A percentile compares a stretch with the other conserved stretches of the same genome.
Evolutionary conservation across 2,797 vertebrate species (phyloP).

Genomic region (Erethizon dorsatum): DNA sequence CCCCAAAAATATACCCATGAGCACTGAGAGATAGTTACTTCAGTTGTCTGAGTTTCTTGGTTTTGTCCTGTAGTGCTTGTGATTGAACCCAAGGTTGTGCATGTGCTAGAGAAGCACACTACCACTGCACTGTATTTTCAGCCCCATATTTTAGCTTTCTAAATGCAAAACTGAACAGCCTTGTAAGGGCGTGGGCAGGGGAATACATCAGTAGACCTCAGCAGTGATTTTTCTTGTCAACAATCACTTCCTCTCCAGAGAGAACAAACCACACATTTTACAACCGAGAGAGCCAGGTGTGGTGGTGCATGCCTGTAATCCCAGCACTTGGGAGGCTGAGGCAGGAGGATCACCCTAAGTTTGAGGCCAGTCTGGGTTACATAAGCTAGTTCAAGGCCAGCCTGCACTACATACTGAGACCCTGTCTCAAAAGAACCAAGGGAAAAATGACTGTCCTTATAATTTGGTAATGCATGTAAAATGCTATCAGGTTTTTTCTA

Average conservation of each 20-base stretch:
- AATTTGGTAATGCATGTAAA: conserved; percentile 39
- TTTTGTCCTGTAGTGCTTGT: not conserved
- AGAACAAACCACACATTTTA: not conserved
- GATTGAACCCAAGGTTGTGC: not conserved
- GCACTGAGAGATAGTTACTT: not conserved
- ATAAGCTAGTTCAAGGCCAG: not conserved
- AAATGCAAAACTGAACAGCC: conserved; percentile 47
- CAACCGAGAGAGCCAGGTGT: not conserved
- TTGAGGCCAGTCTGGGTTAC: not conserved
- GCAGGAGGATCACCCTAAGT: not conserved
- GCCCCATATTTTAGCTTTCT: not conserved
- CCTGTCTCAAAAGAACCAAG: not conserved
- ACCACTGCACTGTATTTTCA: not conserved
- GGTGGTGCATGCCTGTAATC: not conserved
- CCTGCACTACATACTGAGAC: not conserved
- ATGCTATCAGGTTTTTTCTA: not conserved
- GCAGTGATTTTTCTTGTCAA: not conserved
- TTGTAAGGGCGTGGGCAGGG: not conserved
- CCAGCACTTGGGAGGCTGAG: not conserved
- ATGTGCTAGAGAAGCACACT: not conserved
- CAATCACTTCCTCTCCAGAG: not conserved
- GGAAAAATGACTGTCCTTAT: conserved; percentile 3
- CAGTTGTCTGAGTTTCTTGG: not conserved
- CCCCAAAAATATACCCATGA: not conserved
- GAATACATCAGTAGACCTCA: not conserved